Evolutionary conservation across 1,140 invertebrate species (phyloP), one percentile per base, ranked within the genome.

Genomic region (Paralvinella palmiformis): DNA sequence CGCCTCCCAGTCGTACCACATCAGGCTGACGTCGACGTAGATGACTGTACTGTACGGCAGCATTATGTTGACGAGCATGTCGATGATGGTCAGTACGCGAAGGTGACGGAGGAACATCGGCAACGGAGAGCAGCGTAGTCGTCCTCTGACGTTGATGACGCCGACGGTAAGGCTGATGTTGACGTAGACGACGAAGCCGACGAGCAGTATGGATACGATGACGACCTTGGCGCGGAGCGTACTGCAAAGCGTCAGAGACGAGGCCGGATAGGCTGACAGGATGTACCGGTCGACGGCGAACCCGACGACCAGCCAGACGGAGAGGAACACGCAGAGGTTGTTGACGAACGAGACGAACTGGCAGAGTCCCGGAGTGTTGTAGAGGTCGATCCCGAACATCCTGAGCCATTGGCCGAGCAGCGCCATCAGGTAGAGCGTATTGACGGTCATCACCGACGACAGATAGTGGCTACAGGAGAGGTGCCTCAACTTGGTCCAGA

Each of bases 241-340:
- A 13, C 66, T 69, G 52, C 68, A 69, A 24, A 67, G 20, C 6
- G 31, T 32, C n/a, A 45, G 53, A 22, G 66, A 48, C 24, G 59
- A 45, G 22, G 55, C 36, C 48, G 68, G 68, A 15, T 62, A 33
- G 45, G 63, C 48, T 10, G 65, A 56, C 56, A 66, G 59, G 27
- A 69, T 69, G 59, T 60, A 69, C 10, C 68, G 36, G 15, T 69
- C 68, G 15, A 65, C 48, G 3, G 63, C 66, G 63, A 68, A 68
- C 17, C 57, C 66, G 17, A 68, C 59, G 15, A 68, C 60, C 10
- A 65, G 52, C 66, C 66, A 68, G 4, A 65, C 58, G 33, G 58
- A 60, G 6, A 60, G 58, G 58, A 60, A 60, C 33, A 22, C 33
- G 36, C 35, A 60, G 32, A 22, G 10, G 37, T 22, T 24, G 58